These are phyloP conservation scores for Nannoperca australis DNA, from an alignment of 2,797 vertebrate species.

Conservation along the genomic window DNA sequence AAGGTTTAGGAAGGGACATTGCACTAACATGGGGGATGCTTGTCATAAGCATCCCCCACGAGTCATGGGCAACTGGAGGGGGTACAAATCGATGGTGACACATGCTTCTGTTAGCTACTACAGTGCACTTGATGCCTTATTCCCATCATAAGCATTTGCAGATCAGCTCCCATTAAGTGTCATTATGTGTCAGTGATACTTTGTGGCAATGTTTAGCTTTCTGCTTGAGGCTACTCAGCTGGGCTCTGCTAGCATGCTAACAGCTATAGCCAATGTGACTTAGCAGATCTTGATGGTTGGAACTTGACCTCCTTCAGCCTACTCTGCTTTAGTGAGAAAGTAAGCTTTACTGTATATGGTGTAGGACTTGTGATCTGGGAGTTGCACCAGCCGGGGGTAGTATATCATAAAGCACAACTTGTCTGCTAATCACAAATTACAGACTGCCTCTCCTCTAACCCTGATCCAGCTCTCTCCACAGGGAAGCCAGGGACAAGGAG, in stretches of 20 bases:
- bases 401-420: conserved; percentile 78
- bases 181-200: conserved; percentile 41
- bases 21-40: conserved; percentile 64
- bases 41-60: conserved; percentile 68
- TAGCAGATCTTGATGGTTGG: conserved; percentile 32
- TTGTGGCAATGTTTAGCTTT: conserved; percentile 30
- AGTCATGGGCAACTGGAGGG: conserved; percentile 68
- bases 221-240: conserved; percentile 27
- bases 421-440: conserved; percentile 85
- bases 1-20: conserved; percentile 72
- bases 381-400: conserved; percentile 50
- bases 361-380: conserved; percentile 59
- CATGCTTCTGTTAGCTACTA: conserved; percentile 59
- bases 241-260: conserved; percentile 21
- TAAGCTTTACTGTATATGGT: conserved; percentile 38
- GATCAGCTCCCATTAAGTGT: conserved; percentile 47
- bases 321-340: conserved; percentile 40
- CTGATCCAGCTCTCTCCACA: conserved; percentile 63
- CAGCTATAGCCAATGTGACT: conserved; percentile 31
- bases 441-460: conserved; percentile 64
- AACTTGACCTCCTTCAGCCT: conserved; percentile 32
- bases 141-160: conserved; percentile 43
- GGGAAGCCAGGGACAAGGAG: conserved; percentile 70
- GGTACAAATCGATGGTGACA: conserved; percentile 68
- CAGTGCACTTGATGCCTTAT: conserved; percentile 36